Percentiles rank a stretch among this genome's conserved stretches.
Conservation (phyloP, 1,140 invertebrate species). For the Lucilia cuprina region DNA sequence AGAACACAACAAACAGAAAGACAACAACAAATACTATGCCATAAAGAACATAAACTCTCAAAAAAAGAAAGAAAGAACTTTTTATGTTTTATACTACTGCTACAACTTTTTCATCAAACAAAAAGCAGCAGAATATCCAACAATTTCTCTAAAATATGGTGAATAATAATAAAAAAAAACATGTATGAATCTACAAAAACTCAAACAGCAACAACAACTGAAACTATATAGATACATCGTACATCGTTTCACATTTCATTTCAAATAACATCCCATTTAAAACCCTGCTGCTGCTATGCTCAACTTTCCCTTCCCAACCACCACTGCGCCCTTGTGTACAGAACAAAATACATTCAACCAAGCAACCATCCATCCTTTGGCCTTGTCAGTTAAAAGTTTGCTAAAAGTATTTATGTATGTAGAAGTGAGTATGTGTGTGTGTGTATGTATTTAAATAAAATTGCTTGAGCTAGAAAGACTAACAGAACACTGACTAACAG, state of each 20-base stretch:
- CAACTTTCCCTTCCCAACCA: too few relatives aligned
- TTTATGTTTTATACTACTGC: background rate
- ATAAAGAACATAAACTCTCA: too few relatives aligned
- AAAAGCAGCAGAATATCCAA: background rate
- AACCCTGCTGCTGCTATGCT: background rate
- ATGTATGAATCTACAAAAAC: background rate
- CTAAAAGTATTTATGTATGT: too few relatives aligned
- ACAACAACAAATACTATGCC: too few relatives aligned
- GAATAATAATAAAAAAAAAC: background rate
- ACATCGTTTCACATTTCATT: background rate
- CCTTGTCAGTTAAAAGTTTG: constrained; percentile 27
- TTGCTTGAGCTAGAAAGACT: background rate
- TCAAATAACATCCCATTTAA: background rate
- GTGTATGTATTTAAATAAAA: background rate
- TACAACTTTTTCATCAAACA: background rate
- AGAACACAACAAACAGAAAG: too few relatives aligned
- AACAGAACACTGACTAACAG: background rate
- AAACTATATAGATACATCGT: too few relatives aligned
- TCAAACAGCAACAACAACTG: background rate
- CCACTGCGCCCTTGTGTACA: too few relatives aligned
- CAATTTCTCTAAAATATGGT: too few relatives aligned
- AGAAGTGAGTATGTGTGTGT: background rate
- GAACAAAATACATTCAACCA: too few relatives aligned
- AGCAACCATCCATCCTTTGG: constrained; percentile 9
- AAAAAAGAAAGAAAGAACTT: too few relatives aligned